Conservation (phyloP, 2,888 invertebrate species). For the Lymantria monacha region DNA sequence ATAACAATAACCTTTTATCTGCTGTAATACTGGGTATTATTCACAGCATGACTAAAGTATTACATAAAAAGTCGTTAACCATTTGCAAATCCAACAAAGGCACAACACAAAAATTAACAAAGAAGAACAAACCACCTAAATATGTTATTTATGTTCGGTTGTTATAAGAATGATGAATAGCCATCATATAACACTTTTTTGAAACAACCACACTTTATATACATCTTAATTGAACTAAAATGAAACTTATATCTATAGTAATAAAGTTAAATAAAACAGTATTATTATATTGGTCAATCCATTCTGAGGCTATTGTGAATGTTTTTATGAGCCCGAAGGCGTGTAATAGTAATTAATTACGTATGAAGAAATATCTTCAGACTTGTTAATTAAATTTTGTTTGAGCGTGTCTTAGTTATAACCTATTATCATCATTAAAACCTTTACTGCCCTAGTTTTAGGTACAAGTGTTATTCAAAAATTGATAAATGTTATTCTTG, state of each 20-base stretch:
- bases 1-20: too few relatives aligned
- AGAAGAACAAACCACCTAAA: conserved; percentile 49
- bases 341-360: conserved; percentile 56
- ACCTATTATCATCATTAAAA: background rate
- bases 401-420: conserved; percentile 17
- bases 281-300: conserved; percentile 15
- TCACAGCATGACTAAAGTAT: too few relatives aligned
- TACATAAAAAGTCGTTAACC: too few relatives aligned
- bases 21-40: too few relatives aligned
- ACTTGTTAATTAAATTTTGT: conserved; percentile 48
- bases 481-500: too few relatives aligned
- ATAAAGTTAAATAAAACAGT: conserved; percentile 10
- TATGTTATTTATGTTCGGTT: conserved; percentile 62
- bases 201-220: conserved; percentile 5
- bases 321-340: conserved; percentile 47
- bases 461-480: too few relatives aligned
- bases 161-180: conserved; percentile 64
- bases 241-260: conserved; percentile 4
- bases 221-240: conserved; percentile 12
- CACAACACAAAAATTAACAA: conserved; percentile 22
- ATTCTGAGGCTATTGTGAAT: conserved; percentile 41
- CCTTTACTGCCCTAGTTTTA: too few relatives aligned
- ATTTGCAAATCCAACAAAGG: background rate
- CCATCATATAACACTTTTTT: conserved; percentile 39
- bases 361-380: conserved; percentile 48